Evolutionary conservation across 2,113 vertebrate genomes (phyloP).

Genomic region (Corythaixoides concolor): DNA sequence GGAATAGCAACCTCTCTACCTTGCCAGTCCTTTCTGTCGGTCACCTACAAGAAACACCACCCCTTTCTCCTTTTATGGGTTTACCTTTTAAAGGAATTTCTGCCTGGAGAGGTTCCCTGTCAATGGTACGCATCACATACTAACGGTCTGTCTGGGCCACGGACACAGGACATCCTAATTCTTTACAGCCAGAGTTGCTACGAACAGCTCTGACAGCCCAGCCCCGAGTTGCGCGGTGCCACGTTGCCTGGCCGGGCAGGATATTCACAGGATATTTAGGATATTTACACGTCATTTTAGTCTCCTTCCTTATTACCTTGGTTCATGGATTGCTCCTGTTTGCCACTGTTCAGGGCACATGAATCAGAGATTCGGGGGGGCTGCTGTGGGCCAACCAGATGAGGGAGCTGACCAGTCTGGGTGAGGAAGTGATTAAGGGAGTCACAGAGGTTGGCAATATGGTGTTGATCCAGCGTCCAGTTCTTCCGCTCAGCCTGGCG

Average conservation of each 20-base stretch:
- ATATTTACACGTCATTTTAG: background rate
- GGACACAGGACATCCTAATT: background rate
- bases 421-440: conserved; percentile 84
- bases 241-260: background rate
- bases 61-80: background rate
- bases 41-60: background rate
- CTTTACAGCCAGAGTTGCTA: background rate
- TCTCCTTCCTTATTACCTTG: conserved; percentile 68
- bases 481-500: conserved; percentile 84
- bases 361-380: conserved; percentile 76
- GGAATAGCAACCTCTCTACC: background rate
- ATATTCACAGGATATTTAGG: background rate
- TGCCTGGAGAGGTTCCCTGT: background rate
- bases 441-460: conserved; percentile 83
- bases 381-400: conserved; percentile 71
- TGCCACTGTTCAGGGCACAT: conserved; percentile 80
- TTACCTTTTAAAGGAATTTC: background rate
- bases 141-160: background rate
- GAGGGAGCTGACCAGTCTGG: conserved; percentile 81
- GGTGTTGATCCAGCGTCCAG: conserved; percentile 84
- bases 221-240: background rate
- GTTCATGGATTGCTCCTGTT: conserved; percentile 79
- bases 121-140: background rate
- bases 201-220: background rate
- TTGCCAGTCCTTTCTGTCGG: background rate